Evolutionary conservation across 2,113 vertebrate genomes (phyloP), one percentile per base, ranked within the genome.

Genomic region (Bambusicola thoracicus): DNA sequence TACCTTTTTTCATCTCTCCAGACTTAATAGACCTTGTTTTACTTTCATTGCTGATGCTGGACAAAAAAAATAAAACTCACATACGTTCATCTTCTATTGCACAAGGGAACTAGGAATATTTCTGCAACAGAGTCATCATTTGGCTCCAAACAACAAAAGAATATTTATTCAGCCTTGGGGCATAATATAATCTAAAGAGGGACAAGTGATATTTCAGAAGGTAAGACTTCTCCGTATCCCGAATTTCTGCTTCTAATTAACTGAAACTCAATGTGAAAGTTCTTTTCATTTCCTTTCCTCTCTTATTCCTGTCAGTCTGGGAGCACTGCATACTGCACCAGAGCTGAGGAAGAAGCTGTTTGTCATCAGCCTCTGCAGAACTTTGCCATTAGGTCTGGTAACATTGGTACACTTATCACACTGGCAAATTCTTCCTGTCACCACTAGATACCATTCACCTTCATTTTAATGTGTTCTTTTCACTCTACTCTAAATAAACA

Each of bases 191-290:
- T 78, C 73, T 72, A 84, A 81, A 89, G 43, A 79, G 34, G 15
- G 32, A 10, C 41, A 92, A 89, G 22, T 67, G 34, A 67, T 48
- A 62, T 95, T 89, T 94, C 65, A 68, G 75, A 91, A 94, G 68
- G 87, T 96, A 93, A 93, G 48, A 56, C 51, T 87, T 49, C 25
- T 80, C 56, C 41, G 15, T 74, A 10, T 87, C 48, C 59, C 41
- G 83, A 12, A 90, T 90, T 93, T 91, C 87, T 95, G 85, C 51
- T 92, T 94, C 49, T 90, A 92, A 83, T 92, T 92, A 95, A 81
- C 70, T 74, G 82, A 80, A 88, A 81, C 6, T 56, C 79, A 68
- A 1, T 44, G 38, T 81, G 68, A 36, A 92, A 36, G 27, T 90
- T 85, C 32, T 20, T 81, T 89, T n/a, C n/a, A n/a, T n/a, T n/a